These are phyloP conservation scores for Oreochromis tanganicae DNA, from an alignment of 2,113 vertebrate genomes.

Conservation along the genomic window DNA sequence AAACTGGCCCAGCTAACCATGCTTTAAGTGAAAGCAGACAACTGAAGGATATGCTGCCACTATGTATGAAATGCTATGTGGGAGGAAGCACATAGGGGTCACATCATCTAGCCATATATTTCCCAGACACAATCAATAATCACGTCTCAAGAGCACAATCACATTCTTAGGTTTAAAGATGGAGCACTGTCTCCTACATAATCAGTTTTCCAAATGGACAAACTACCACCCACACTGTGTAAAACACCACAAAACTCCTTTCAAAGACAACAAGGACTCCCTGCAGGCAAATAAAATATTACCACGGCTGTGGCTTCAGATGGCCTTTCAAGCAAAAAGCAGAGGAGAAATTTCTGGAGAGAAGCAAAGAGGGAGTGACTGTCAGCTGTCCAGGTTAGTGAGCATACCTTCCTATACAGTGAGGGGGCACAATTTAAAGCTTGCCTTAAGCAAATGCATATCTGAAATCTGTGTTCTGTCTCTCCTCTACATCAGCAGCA, in stretches of 20 bases:
- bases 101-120: constrained; percentile 8
- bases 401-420: neutral
- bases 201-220: neutral
- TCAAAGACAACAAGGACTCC: constrained; percentile 10
- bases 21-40: neutral
- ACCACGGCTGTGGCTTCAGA: neutral
- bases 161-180: neutral
- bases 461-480: neutral
- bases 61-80: constrained; percentile 11
- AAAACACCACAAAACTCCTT: constrained; percentile 7
- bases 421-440: neutral
- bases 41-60: neutral
- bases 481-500: neutral
- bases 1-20: neutral
- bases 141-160: neutral
- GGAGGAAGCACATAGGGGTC: constrained; percentile 1
- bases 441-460: neutral
- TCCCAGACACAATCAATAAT: constrained; percentile 43
- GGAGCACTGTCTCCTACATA: neutral
- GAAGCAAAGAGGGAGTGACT: neutral
- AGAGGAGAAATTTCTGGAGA: neutral
- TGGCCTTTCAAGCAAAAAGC: neutral
- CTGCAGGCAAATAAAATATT: constrained; percentile 21
- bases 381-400: constrained; percentile 7
- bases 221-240: constrained; percentile 7